phyloP scores from a whole-genome alignment of 2,113 vertebrate species.

The Polypterus senegalus region DNA sequence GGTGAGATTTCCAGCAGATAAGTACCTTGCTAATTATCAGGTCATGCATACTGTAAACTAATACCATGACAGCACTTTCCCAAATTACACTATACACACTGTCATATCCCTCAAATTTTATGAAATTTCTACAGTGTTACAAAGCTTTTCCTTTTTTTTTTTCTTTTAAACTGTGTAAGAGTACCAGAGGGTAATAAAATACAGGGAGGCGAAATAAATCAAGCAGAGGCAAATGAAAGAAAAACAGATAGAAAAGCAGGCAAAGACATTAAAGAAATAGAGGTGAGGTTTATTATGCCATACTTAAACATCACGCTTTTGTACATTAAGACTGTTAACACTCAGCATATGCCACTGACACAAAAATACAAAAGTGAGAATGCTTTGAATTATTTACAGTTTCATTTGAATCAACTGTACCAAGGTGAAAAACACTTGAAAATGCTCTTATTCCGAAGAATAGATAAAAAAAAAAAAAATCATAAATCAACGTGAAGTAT shows the following conservation, averaged over 20 bases:
- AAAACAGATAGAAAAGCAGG: too few relatives aligned
- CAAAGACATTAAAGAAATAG: too few relatives aligned
- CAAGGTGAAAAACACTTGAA: background rate
- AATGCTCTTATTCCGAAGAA: conserved; percentile 17
- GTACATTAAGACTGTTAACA: too few relatives aligned
- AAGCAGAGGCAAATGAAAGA: too few relatives aligned
- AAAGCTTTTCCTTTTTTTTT: background rate
- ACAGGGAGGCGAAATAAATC: too few relatives aligned
- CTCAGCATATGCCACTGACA: too few relatives aligned
- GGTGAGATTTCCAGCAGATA: conserved; percentile 9
- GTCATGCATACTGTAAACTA: background rate
- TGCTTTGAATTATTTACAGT: background rate
- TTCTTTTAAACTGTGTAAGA: too few relatives aligned
- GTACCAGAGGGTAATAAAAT: too few relatives aligned
- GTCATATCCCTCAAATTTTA: background rate
- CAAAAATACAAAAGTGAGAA: background rate
- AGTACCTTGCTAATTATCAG: conserved; percentile 19
- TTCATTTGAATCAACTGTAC: background rate
- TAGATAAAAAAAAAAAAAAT: conserved; percentile 22
- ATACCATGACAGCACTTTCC: background rate
- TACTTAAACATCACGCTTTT: too few relatives aligned
- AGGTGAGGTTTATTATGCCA: too few relatives aligned
- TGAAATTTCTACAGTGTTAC: background rate
- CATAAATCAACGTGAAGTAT: background rate
- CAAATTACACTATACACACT: background rate